These are phyloP conservation scores for Dromas ardeola DNA, from an alignment of 2,113 vertebrate genomes.

Conservation along the genomic window DNA sequence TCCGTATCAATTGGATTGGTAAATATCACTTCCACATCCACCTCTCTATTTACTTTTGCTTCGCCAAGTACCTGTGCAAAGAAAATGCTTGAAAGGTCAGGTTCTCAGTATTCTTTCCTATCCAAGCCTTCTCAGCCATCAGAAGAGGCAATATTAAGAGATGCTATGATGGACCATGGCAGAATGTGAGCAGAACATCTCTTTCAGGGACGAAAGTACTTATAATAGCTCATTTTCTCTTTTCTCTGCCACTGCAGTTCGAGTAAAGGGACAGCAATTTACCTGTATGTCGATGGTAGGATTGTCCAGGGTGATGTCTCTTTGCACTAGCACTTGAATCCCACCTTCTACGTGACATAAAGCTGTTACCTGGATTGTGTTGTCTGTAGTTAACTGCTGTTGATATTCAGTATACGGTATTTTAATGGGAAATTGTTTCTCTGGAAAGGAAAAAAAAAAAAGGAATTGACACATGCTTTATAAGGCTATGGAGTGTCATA, in stretches of 20 bases:
- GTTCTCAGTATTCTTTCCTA: neutral
- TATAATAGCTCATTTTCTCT: neutral
- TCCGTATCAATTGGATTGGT: slow-evolving; percentile 70
- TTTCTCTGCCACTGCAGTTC: neutral
- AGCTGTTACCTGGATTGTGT: slow-evolving; percentile 74
- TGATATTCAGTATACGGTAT: slow-evolving; percentile 72
- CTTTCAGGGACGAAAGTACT: neutral
- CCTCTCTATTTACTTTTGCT: slow-evolving; percentile 54
- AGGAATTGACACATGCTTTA: neutral
- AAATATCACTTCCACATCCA: slow-evolving; percentile 72
- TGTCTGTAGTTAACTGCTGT: slow-evolving; percentile 74
- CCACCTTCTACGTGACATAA: slow-evolving; percentile 67
- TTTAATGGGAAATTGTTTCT: slow-evolving; percentile 67
- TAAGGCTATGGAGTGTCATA: neutral
- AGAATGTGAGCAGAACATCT: neutral
- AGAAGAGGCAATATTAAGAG: neutral
- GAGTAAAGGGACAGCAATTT: neutral
- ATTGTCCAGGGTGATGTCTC: slow-evolving; percentile 71
- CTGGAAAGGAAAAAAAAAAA: slow-evolving; percentile 37
- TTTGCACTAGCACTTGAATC: slow-evolving; percentile 65
- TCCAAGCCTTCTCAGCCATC: neutral
- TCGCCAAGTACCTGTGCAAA: slow-evolving; percentile 59
- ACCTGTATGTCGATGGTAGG: slow-evolving; percentile 74
- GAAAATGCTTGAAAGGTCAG: neutral
- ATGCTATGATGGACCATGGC: neutral